Evolutionary conservation across 2,113 vertebrate genomes (phyloP), one percentile per base, ranked within the genome.

Genomic region (Pleuronectes platessa): DNA sequence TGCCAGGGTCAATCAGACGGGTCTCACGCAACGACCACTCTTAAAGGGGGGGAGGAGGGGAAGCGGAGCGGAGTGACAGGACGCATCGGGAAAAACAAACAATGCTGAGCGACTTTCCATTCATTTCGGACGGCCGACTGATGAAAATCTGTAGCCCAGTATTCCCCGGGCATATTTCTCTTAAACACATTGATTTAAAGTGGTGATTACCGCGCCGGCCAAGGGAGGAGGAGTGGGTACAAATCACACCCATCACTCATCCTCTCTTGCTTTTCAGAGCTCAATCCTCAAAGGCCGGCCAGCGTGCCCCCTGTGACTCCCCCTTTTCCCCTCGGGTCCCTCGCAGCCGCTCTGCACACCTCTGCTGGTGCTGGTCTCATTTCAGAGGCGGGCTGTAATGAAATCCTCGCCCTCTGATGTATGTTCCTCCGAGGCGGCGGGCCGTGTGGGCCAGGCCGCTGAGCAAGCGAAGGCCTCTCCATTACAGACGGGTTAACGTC

Each of bases 241-340:
- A 85, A 85, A 89, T 88, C 86, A 61, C 87, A 84, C 67, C 84
- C 87, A 93, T 93, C 88, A 82, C 79, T 93, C 92, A 91, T 86
- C 82, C 65, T 42, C 81, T 82, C 87, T 90, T 83, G 81, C 87
- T 88, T 90, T 90, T 61, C 54, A 51, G 63, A 56, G 49, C 67
- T 75, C 60, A 10, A 14, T 61, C 81, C 88, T 88, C 85, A 88
- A 88, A 84, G 76, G 75, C 71, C 21, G 4, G 49, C 47, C 14
- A 21, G 72, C 21, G 5, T n/a, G 59, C 45, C 53, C 53, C 79
- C 61, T 58, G 40, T 59, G 68, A 69, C 78, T 35, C 66, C 51
- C 63, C 49, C 37, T 3, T 49, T 66, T 58, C 26, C 74, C 72
- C 76, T 35, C 10, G 37, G 72, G 78, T 74, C 54, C 68, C 65